phyloP scores from a whole-genome alignment of 2,888 invertebrate species.

The Drosophila meridiana region DNA sequence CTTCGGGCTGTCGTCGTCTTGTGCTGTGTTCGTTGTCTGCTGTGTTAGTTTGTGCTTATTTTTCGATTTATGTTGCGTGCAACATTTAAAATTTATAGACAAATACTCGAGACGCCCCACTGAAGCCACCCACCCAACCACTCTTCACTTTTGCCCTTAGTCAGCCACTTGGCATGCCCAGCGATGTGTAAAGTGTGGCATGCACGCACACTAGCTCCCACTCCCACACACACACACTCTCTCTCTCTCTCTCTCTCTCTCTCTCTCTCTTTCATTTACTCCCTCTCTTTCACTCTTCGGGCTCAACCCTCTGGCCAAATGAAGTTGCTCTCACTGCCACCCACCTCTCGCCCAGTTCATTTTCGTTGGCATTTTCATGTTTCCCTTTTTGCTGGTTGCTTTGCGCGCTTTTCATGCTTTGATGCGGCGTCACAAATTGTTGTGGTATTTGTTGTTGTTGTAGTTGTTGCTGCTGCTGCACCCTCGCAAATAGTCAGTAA shows the following conservation, averaged over 20 bases:
- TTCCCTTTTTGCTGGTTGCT: constrained; percentile 67
- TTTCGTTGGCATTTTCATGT: constrained; percentile 52
- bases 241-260: not conserved
- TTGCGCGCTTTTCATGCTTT: constrained; percentile 78
- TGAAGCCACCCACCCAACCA: not conserved
- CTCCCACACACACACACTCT: too few relatives aligned
- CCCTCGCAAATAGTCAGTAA: constrained; percentile 31
- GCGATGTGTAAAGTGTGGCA: constrained; percentile 76
- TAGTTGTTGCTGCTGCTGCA: constrained; percentile 27
- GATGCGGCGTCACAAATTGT: constrained; percentile 82
- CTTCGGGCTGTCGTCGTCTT: not conserved
- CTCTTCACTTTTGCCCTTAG: constrained; percentile 21
- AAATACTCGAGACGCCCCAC: constrained; percentile 50
- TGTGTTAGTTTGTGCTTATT: constrained; percentile 66
- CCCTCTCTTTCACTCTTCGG: not conserved
- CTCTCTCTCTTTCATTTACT: too few relatives aligned
- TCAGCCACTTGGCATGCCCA: constrained; percentile 76
- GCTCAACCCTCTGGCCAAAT: constrained; percentile 46
- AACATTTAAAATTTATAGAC: constrained; percentile 80
- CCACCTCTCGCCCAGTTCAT: not conserved
- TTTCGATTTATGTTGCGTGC: constrained; percentile 79
- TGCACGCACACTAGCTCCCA: constrained; percentile 36
- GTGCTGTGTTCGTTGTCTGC: constrained; percentile 23
- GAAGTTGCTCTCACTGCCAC: constrained; percentile 56
- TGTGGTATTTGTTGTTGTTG: constrained; percentile 74